Evolutionary conservation across 1,140 invertebrate genomes (phyloP), one percentile per base, ranked within the genome.

Genomic region (Drosophila serrata): DNA sequence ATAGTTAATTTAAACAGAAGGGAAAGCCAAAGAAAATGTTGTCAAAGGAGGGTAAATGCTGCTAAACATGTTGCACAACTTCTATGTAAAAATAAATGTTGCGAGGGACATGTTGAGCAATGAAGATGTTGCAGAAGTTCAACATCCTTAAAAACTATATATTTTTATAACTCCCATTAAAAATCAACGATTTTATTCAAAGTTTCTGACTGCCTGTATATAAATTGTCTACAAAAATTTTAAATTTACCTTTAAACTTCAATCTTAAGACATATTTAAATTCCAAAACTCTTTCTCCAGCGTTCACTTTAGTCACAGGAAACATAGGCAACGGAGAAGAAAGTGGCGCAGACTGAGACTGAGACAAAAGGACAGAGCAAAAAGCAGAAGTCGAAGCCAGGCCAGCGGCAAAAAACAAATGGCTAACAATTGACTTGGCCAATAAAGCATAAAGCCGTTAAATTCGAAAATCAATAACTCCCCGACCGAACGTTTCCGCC

Each of bases 371-470:
- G 51, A 31, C 29, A 72, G 22, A 45, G 64, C 49, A 53, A 29
- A 69, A 72, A 29, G 35, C 69, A 72, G 9, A 59, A 72, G 65
- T 68, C 63, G 65, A 15, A 37, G 35, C 62, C 42, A 55, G 24
- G 68, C 61, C 46, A 45, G 53, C 53, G 79, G 63, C 62, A 49
- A 69, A 75, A 78, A 84, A 85, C 77, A 81, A 81, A 90, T 90
- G 81, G 68, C 78, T 39, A 67, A 70, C 74, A 85, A 88, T 88
- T 84, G 77, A 46, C 77, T 81, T 85, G 78, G 75, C 78, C 85
- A 85, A 90, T 81, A 90, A 90, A 85, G 48, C 85, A 90, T 84
- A 90, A 90, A 84, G 73, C 81, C 80, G 78, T 90, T 90, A 79
- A 90, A 81, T 81, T 88, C 74, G 60, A 90, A 90, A 88, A 90